phyloP scores from a whole-genome alignment of 2,113 vertebrate species.

The Philantomba maxwellii region DNA sequence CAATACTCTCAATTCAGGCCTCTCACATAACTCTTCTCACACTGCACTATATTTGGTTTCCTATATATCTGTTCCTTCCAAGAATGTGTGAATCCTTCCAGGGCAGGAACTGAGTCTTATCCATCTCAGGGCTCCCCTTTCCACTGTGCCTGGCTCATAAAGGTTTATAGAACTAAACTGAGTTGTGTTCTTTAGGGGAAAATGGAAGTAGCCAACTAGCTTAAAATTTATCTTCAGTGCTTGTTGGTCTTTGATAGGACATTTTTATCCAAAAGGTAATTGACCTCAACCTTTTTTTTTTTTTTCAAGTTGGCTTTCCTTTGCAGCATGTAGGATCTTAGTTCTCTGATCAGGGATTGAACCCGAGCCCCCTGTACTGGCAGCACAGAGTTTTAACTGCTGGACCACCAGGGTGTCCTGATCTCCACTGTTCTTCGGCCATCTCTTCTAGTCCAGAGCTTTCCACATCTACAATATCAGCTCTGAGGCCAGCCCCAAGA shows the following conservation, averaged over 20 bases:
- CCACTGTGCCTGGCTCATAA: background rate
- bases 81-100: background rate
- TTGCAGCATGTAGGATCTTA: background rate
- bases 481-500: background rate
- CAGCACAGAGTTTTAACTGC: background rate
- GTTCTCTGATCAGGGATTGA: background rate
- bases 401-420: background rate
- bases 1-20: background rate
- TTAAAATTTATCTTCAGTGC: conserved; percentile 12
- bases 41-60: background rate
- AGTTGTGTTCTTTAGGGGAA: conserved; percentile 6
- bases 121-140: background rate
- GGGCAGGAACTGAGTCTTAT: background rate
- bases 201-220: background rate
- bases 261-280: background rate
- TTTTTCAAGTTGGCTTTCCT: background rate
- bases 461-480: background rate
- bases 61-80: background rate
- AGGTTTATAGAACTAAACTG: conserved; percentile 1
- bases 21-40: background rate
- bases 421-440: background rate
- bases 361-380: background rate
- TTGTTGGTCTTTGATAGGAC: background rate
- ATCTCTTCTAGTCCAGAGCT: background rate
- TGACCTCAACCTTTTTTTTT: background rate